Evolutionary conservation across 2,888 invertebrate genomes (phyloP), one percentile per base, ranked within the genome.

Genomic region (Choreutis nemorana): DNA sequence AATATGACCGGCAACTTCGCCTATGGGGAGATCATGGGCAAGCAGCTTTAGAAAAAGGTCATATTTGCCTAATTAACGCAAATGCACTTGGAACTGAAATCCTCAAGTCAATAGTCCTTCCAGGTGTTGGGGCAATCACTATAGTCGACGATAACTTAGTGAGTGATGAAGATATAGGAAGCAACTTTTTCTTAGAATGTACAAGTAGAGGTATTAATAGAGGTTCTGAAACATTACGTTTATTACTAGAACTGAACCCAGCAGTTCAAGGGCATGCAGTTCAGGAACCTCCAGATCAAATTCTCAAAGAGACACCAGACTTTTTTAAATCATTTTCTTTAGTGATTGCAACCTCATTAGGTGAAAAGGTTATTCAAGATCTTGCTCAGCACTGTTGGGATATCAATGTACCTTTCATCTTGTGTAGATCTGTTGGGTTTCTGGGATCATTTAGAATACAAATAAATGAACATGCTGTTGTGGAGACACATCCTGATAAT

Each of bases 1-100:
- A 88, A 73, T 91, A 91, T 53, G 91, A 91, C 65, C 82, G 91
- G 48, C 91, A 92, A 66, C 72, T 92, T 35, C 91, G 94, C 55
- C 82, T 99, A 48, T 99, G 99, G 99, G 98, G 98, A 37, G 98
- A 99, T 60, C 96, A 97, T 71, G 99, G 99, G 0, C 99, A 99
- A 72, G 71, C 83, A 39, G 83, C 91, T 3, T 78, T 99, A 32
- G 97, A 98, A 81, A 83, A 84, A 37, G 89, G 96, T 9, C 90
- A 92, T 60, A 87, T 98, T 44, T 98, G 97, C 61, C 65, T 99
- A 13, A 89, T 99, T 39, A 96, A 97, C 70, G 97, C 95, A 1
- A 93, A 90, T 23, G 93, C 92, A 4, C 81, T 94, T 26, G 97
- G 97, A 8, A 96, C 97, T 13, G 99, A 99, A 81, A 87, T 93